These are phyloP conservation scores for Orthonychiurus folsomi DNA, from an alignment of 2,888 invertebrate genomes.

Conservation along the genomic window DNA sequence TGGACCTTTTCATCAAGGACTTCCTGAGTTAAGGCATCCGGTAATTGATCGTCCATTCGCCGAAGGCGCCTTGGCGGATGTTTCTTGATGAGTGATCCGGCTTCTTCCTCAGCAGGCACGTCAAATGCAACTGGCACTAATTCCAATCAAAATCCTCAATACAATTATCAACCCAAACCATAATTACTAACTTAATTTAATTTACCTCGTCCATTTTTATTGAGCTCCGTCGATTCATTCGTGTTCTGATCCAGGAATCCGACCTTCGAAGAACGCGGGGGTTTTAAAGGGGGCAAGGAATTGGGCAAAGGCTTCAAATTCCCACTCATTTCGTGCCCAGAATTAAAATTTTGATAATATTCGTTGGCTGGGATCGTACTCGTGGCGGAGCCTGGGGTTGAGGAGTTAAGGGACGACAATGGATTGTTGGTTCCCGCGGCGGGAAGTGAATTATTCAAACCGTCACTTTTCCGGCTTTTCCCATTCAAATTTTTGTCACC, in stretches of 20 bases:
- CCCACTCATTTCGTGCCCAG: slow-evolving; percentile 13
- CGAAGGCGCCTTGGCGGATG: slow-evolving; percentile 37
- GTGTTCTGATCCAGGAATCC: slow-evolving; percentile 30
- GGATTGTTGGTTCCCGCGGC: neutral
- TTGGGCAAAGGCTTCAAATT: slow-evolving; percentile 17
- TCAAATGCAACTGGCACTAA: slow-evolving; percentile 39
- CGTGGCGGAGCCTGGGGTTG: slow-evolving; percentile 28
- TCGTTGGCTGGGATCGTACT: slow-evolving; percentile 37
- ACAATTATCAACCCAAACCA: too few species aligned
- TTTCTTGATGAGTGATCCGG: slow-evolving; percentile 31
- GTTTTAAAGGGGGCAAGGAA: slow-evolving; percentile 37
- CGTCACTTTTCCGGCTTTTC: slow-evolving; percentile 10
- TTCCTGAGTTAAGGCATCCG: slow-evolving; percentile 30
- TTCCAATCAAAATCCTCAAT: slow-evolving; percentile 5
- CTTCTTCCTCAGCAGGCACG: slow-evolving; percentile 34
- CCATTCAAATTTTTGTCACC: slow-evolving; percentile 15
- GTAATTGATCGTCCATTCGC: slow-evolving; percentile 32
- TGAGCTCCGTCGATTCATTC: neutral
- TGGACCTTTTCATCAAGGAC: slow-evolving; percentile 38
- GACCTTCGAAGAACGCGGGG: slow-evolving; percentile 29
- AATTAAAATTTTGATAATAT: slow-evolving; percentile 32
- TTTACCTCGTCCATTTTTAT: slow-evolving; percentile 19
- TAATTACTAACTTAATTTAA: too few species aligned
- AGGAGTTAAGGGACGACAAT: slow-evolving; percentile 21
- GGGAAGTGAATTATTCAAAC: slow-evolving; percentile 15